Percentiles rank a stretch among this genome's conserved stretches.
These are phyloP conservation scores for Drosophila hamatofila DNA, from an alignment of 2,888 invertebrate species.

Conservation along the genomic window DNA sequence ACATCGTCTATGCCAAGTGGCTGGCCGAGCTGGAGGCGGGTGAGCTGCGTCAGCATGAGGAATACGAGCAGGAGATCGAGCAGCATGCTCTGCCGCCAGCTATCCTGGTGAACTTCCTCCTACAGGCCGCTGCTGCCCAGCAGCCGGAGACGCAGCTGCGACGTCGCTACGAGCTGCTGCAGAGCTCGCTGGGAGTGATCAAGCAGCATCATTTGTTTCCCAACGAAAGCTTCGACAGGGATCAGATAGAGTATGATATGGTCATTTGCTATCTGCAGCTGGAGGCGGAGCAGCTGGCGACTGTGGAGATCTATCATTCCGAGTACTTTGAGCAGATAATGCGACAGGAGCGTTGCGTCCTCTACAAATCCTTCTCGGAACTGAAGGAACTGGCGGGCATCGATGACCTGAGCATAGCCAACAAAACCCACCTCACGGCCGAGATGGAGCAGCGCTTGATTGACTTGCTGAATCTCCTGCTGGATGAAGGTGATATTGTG, in stretches of 20 bases:
- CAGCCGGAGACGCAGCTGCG: constrained; percentile 82
- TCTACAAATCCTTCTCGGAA: constrained; percentile 84
- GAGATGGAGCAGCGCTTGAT: constrained; percentile 83
- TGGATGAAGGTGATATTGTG: constrained; percentile 87
- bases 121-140: constrained; percentile 86
- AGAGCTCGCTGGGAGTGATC: constrained; percentile 82
- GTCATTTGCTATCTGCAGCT: constrained; percentile 81
- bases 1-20: constrained; percentile 86
- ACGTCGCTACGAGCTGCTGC: constrained; percentile 86
- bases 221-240: constrained; percentile 84
- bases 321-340: constrained; percentile 85
- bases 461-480: constrained; percentile 85
- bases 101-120: constrained; percentile 88
- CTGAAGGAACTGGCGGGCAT: constrained; percentile 84
- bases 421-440: constrained; percentile 72
- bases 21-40: constrained; percentile 85
- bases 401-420: constrained; percentile 82
- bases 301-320: constrained; percentile 82
- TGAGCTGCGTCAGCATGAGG: constrained; percentile 79
- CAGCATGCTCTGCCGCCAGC: constrained; percentile 88
- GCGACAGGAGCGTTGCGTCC: constrained; percentile 82
- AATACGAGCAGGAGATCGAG: constrained; percentile 88
- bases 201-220: constrained; percentile 84
- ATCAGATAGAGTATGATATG: constrained; percentile 85
- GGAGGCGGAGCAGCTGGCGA: constrained; percentile 42